Base-by-base conservation (phyloP, 2,797 vertebrate genomes). In the Typhlichthys subterraneus region DNA sequence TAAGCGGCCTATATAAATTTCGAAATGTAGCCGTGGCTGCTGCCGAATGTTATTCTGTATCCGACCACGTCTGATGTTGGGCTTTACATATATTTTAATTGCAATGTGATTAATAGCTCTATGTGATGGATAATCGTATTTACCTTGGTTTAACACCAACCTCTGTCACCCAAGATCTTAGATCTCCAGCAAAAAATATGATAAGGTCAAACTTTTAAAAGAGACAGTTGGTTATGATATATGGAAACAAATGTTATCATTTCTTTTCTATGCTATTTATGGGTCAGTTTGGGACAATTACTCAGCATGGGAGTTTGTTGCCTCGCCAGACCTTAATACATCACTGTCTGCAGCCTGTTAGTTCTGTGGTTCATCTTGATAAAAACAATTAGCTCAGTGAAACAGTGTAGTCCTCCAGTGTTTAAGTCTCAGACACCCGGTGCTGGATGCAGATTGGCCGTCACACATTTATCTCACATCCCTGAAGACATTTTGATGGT, bases 401-500 rank as follows among this genome's bases (percentile, higher is more conserved):
- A 69, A 54, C 47, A 59, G 69, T 78, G 33, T 75, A 80, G 57
- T 59, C 61, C 69, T 65, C 59, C 6, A 4, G 54, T 59, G 65
- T 71, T 75, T 77, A 57, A 12, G 54, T n/a, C 5, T 38, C 77
- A 52, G 67, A 23, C 12, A 45, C 46, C 12, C 14, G 48, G 76
- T 61, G 61, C 65, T 62, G 68, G 81, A 75, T 5, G 12, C 45
- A 72, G 54, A 48, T 14, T 14, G 57, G 63, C 61, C 72, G 73
- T 83, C 81, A 79, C 79, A 76, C 69, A 52, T 69, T 69, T 42
- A 82, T 84, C 62, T 82, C 68, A 77, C 53, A 54, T 84, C 84
- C 75, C 78, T 49, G 67, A 82, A 74, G 80, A 75, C 57, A 5
- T 62, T 73, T 69, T 86, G 89, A 91, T 89, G 79, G 79, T 85